These are phyloP conservation scores for Matsumurasca onukii DNA, from an alignment of 1,140 invertebrate genomes.

Conservation along the genomic window DNA sequence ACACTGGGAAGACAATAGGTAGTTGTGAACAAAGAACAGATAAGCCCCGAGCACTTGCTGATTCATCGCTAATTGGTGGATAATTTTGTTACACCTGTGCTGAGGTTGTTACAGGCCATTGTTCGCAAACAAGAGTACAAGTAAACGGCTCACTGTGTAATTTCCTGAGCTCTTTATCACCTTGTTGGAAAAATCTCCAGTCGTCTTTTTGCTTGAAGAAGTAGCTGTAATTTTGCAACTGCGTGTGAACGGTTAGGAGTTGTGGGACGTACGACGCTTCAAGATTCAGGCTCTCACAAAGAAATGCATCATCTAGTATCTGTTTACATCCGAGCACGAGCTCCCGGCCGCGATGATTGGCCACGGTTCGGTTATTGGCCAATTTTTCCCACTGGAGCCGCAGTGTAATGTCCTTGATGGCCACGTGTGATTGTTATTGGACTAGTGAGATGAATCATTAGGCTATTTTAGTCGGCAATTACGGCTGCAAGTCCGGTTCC, in stretches of 20 bases:
- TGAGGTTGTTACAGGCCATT: not conserved
- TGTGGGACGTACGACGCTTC: too few species aligned
- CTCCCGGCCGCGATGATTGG: too few species aligned
- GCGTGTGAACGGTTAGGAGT: too few species aligned
- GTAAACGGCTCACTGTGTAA: not conserved
- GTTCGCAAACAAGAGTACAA: not conserved
- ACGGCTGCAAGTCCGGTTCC: conserved; percentile 10
- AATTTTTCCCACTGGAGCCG: not conserved
- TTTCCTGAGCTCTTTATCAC: too few species aligned
- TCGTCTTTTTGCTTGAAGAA: too few species aligned
- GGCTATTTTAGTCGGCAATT: conserved; percentile 15
- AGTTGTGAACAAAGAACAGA: conserved; percentile 22
- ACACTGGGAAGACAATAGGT: conserved; percentile 10
- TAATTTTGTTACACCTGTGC: conserved; percentile 3
- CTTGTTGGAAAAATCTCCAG: too few species aligned
- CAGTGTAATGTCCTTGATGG: conserved; percentile 1
- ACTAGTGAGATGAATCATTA: conserved; percentile 14
- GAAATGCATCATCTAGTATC: too few species aligned
- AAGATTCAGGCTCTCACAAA: too few species aligned
- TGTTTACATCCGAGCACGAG: too few species aligned
- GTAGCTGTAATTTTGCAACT: too few species aligned
- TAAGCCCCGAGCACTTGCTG: not conserved
- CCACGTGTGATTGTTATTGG: conserved; percentile 22
- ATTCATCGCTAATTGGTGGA: conserved; percentile 7
- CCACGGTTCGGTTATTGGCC: too few species aligned